Conservation (phyloP, 1,140 invertebrate genomes). For the Macrosteles quadrilineatus region DNA sequence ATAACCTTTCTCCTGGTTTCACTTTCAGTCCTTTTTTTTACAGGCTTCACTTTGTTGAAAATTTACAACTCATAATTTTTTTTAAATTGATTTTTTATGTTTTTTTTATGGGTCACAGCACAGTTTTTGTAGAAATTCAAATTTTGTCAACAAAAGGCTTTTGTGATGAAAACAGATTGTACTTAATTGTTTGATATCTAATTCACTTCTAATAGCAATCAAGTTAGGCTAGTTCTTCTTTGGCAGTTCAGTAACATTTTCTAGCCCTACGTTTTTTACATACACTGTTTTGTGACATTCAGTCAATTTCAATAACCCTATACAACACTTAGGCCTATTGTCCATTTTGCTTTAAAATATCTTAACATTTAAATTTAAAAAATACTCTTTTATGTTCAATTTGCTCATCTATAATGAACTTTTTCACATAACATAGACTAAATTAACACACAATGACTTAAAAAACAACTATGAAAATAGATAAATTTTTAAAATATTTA, state of each 20-base stretch:
- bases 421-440: background rate
- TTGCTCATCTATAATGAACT: background rate
- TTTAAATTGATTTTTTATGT: slow-evolving; percentile 5
- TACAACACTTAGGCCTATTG: background rate
- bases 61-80: background rate
- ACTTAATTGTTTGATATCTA: too few species aligned
- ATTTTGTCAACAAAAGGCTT: slow-evolving; percentile 5
- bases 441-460: too few species aligned
- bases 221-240: background rate
- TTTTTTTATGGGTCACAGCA: slow-evolving; percentile 19
- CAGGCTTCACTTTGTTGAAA: too few species aligned
- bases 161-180: background rate
- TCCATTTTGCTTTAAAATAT: too few species aligned
- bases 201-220: too few species aligned
- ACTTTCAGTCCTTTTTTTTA: too few species aligned
- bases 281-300: too few species aligned
- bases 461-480: background rate
- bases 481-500: background rate
- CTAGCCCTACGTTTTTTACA: too few species aligned
- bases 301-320: slow-evolving; percentile 8
- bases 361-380: too few species aligned
- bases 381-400: too few species aligned
- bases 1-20: too few species aligned
- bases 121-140: slow-evolving; percentile 4
- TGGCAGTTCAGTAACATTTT: too few species aligned